A percentile compares a stretch with the other conserved stretches of the same genome.
Conservation (phyloP, 2,113 vertebrate genomes). For the Ailuropoda melanoleuca region DNA sequence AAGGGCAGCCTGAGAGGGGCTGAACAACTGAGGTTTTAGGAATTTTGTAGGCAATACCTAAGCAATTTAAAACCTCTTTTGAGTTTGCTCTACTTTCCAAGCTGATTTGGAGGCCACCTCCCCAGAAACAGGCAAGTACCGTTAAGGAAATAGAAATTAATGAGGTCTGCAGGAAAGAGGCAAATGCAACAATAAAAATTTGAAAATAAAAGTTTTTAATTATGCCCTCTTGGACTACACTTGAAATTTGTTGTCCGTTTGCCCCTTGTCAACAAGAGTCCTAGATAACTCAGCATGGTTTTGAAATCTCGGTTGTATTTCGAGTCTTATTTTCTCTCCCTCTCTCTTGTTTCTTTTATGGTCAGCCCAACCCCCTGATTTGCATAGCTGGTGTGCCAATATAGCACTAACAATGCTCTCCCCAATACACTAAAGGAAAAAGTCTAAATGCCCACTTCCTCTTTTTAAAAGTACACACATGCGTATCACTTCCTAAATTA, state of each 20-base stretch:
- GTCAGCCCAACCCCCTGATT: constrained; percentile 44
- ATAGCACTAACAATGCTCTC: constrained; percentile 1
- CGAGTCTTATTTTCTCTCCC: not conserved
- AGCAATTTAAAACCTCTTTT: not conserved
- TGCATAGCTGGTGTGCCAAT: constrained; percentile 62
- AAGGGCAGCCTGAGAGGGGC: not conserved
- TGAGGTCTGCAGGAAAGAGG: not conserved
- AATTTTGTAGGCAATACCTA: not conserved
- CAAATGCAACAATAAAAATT: not conserved
- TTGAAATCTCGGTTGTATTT: constrained; percentile 2
- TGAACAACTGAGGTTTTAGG: not conserved
- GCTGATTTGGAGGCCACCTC: not conserved
- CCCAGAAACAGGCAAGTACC: not conserved
- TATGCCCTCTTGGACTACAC: not conserved
- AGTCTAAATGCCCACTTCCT: constrained; percentile 62
- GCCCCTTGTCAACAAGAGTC: not conserved
- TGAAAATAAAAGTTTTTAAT: not conserved
- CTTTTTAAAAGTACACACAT: constrained; percentile 59
- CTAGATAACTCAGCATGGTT: not conserved
- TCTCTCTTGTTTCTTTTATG: constrained; percentile 40
- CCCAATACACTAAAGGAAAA: constrained; percentile 42
- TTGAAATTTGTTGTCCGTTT: not conserved
- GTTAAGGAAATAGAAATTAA: not conserved
- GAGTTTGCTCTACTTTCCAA: not conserved
- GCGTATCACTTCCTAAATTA: constrained; percentile 68